Conservation (phyloP, 53 echinoderm and acorn worm species). For the Mesocentrotus franciscanus region DNA sequence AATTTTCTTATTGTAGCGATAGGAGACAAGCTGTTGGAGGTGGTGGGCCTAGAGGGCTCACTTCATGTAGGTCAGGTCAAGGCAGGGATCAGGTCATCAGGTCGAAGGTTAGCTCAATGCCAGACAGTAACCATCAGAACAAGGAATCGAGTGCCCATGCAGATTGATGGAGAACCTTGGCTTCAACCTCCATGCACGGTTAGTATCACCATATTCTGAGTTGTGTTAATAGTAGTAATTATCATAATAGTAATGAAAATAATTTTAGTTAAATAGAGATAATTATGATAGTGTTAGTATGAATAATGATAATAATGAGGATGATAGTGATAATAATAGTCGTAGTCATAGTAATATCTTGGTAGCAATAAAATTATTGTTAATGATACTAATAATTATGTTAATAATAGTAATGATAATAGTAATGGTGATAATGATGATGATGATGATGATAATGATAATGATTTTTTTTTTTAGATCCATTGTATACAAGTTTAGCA, state of each 20-base stretch:
- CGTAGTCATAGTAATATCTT: no score
- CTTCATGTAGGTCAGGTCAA: conserved; percentile 97
- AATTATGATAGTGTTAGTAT: no score
- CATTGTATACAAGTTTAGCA: no score
- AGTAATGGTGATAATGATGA: no score
- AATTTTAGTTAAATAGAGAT: no score
- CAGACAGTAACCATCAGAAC: conserved; percentile 95
- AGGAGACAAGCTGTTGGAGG: conserved; percentile 96
- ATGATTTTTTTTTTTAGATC: no score
- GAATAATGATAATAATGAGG: no score
- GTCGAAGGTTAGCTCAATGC: conserved; percentile 93
- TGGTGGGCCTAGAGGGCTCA: conserved; percentile 95
- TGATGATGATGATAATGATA: no score
- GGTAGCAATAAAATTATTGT: no score
- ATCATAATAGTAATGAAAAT: background rate
- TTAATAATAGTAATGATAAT: no score
- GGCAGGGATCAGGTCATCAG: conserved; percentile 96
- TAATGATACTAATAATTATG: no score
- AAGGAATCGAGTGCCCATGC: conserved; percentile 96
- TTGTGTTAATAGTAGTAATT: background rate
- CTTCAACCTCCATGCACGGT: conserved; percentile 99
- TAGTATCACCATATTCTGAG: conserved; percentile 41
- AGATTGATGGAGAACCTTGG: conserved; percentile 99
- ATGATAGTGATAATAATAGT: no score
- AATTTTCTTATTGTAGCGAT: conserved; percentile 77